phyloP scores from a whole-genome alignment of 2,797 vertebrate genomes.

The Choloepus didactylus region DNA sequence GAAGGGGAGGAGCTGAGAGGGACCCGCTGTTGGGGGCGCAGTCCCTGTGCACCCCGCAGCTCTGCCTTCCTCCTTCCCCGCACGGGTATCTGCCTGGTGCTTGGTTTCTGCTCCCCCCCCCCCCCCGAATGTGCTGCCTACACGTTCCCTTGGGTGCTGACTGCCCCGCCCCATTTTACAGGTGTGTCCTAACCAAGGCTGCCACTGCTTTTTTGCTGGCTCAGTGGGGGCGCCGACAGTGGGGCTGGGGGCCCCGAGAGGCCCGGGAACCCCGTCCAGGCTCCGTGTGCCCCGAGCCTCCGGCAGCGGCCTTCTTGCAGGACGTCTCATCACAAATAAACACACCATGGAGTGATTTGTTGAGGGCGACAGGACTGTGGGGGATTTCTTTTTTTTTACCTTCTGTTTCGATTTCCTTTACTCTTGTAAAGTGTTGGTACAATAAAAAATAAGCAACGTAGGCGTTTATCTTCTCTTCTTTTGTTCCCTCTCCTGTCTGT shows the following conservation, averaged over 20 bases:
- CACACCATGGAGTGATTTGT: background rate
- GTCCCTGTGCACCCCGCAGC: background rate
- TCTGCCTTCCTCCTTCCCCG: background rate
- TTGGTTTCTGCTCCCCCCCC: background rate
- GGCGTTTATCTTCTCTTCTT: background rate
- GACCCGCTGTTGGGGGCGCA: background rate
- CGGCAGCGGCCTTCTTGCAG: background rate
- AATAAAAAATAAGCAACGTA: background rate
- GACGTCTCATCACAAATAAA: background rate
- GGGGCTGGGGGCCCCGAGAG: background rate
- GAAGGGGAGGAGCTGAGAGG: background rate
- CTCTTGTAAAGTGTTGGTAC: background rate
- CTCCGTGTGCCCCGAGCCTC: background rate
- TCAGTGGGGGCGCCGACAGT: fast-evolving
- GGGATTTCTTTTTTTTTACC: background rate
- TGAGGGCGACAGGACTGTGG: background rate
- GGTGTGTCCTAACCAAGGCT: background rate
- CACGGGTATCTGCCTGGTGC: background rate
- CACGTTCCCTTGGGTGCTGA: background rate
- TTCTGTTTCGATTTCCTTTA: background rate
- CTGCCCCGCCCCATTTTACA: background rate
- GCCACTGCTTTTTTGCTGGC: background rate
- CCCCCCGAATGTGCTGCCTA: background rate
- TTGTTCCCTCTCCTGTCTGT: background rate
- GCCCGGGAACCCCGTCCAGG: fast-evolving